A percentile compares a stretch with the other conserved stretches of the same genome.
These are phyloP conservation scores for Acestrorhynchus altus DNA, from an alignment of 2,797 vertebrate genomes.

Conservation along the genomic window DNA sequence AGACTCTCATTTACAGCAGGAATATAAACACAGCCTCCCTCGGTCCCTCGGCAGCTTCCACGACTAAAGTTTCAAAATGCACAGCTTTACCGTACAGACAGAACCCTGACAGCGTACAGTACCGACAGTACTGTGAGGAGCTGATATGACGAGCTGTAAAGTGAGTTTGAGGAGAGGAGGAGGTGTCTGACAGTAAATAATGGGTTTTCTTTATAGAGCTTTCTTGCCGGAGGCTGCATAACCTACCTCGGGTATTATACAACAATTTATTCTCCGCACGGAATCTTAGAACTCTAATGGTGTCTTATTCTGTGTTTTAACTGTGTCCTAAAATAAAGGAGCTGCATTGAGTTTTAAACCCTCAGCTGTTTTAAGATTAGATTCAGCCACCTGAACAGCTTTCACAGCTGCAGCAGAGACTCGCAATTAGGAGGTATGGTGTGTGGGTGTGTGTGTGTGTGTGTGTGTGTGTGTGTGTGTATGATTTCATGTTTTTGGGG, in stretches of 20 bases:
- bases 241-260: background rate
- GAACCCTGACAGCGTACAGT: background rate
- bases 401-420: no score
- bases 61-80: background rate
- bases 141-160: background rate
- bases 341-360: no score
- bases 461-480: no score
- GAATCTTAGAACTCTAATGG: no score
- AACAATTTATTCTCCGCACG: background rate
- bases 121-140: background rate
- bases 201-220: background rate
- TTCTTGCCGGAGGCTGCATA: background rate
- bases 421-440: no score
- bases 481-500: no score
- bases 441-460: no score
- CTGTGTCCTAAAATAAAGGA: no score
- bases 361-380: no score
- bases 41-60: background rate
- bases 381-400: no score
- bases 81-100: background rate
- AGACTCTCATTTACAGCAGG: slow-evolving; percentile 11
- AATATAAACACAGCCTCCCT: background rate
- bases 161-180: no score
- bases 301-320: no score
- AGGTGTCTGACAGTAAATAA: background rate